Conservation (phyloP, 2,888 invertebrate species). For the Dasypolia templi region DNA sequence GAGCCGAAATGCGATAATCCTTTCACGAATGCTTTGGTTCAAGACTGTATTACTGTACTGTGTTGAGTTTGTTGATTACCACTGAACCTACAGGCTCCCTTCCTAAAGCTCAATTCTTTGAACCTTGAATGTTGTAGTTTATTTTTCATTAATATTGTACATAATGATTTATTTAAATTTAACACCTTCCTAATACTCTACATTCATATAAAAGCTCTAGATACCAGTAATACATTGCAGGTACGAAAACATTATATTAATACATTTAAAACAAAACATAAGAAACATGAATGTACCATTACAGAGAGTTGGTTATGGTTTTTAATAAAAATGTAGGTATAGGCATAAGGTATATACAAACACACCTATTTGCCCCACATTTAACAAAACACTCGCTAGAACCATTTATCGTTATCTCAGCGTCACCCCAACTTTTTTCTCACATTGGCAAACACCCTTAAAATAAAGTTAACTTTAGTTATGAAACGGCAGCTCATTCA, state of each 20-base stretch:
- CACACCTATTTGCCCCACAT: neutral
- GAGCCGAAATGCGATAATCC: neutral
- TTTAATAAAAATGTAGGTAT: too few relatives aligned
- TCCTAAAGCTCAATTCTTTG: neutral
- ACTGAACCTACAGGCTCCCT: neutral
- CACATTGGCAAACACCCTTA: neutral
- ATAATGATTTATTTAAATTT: neutral
- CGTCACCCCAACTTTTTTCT: neutral
- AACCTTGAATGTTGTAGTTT: neutral
- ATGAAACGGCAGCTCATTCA: constrained; percentile 10
- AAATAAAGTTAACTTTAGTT: neutral
- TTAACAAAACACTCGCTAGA: neutral
- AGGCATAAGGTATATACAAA: too few relatives aligned
- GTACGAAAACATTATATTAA: too few relatives aligned
- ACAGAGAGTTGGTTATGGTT: too few relatives aligned
- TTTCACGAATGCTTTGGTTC: neutral
- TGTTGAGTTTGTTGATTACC: too few relatives aligned
- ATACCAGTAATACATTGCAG: too few relatives aligned
- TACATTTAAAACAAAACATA: too few relatives aligned
- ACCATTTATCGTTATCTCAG: too few relatives aligned
- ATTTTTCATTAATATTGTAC: neutral
- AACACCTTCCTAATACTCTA: neutral
- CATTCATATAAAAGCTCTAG: neutral
- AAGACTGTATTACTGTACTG: neutral
- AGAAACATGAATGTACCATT: too few relatives aligned